phyloP scores from a whole-genome alignment of 2,113 vertebrate species.

The Tapirus terrestris region DNA sequence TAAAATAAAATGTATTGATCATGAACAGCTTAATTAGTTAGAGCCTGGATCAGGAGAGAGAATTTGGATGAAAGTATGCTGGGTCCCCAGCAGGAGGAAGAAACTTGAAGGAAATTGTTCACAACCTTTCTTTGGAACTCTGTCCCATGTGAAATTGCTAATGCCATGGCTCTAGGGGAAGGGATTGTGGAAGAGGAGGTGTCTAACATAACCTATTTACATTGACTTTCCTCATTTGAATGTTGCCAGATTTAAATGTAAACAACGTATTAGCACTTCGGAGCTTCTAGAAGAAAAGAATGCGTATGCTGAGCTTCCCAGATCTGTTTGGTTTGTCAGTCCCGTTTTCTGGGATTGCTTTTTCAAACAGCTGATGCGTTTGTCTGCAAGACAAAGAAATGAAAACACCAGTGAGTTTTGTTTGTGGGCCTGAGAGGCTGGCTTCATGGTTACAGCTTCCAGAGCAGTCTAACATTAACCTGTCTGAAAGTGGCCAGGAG shows the following conservation, averaged over 20 bases:
- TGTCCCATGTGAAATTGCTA: neutral
- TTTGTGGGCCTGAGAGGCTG: neutral
- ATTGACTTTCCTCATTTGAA: neutral
- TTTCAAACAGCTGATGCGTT: constrained; percentile 40
- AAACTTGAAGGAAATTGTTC: neutral
- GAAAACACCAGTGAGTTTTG: constrained; percentile 36
- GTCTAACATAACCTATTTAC: neutral
- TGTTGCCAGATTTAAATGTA: constrained; percentile 10
- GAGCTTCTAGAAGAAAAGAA: constrained; percentile 4
- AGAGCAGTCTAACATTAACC: constrained; percentile 29
- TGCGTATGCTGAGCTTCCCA: neutral
- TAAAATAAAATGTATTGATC: constrained; percentile 2
- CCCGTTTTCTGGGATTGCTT: neutral
- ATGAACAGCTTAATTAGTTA: neutral
- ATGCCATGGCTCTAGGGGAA: neutral
- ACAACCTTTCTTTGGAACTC: neutral
- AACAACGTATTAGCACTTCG: neutral
- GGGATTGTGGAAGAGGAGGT: neutral
- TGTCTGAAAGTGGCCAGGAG: neutral
- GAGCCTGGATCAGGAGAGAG: neutral
- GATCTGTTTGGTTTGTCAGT: neutral
- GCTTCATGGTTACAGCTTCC: constrained; percentile 4
- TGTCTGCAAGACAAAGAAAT: constrained; percentile 50
- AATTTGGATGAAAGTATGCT: neutral
- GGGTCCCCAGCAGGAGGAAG: neutral